Evolutionary conservation across 2,113 vertebrate genomes (phyloP), one percentile per base, ranked within the genome.

Genomic region (Heterotilapia buettikoferi): DNA sequence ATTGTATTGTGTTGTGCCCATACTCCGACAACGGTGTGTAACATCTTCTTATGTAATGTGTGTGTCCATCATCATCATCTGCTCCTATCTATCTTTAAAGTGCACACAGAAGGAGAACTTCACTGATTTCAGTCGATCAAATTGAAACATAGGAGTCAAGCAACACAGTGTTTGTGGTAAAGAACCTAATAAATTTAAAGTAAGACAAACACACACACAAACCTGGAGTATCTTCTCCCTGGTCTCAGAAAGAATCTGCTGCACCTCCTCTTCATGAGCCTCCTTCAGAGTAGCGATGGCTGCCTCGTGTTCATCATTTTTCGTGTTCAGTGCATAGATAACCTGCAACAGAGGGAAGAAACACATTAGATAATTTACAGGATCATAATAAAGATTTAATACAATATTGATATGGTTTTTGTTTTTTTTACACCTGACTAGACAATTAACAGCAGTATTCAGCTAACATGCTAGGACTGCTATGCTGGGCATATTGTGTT

Each of bases 251-350:
- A 99, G 97, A 91, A 99, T 99, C 96, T 99, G 98, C 84, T 99
- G 99, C 92, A 99, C 97, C 96, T 99, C 99, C 95, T 99, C 98
- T 93, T 99, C 98, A 1, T 99, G 98, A n/a, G 98, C 98, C 95
- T 99, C 99, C 94, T 98, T 99, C 94, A 99, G 97, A n/a, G 98
- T 98, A 93, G 98, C 97, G 89, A 99, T 97, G 90, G 98, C 98
- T 82, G 98, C 98, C 95, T 99, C 98, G 6, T 99, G 99, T 79
- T 99, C 98, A 79, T 99, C 99, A 71, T 99, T 99, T 94, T 98
- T 99, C n/a, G 99, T 99, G 95, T 99, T 99, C 91, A 99, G 97
- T 57, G 99, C 98, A 93, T 99, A 99, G 95, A 99, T 99, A 84
- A 99, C 99, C 99, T 99, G 95, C 19, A 53, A 38, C 14, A 45